A percentile compares a stretch with the other conserved stretches of the same genome.
phyloP scores from a whole-genome alignment of 1,140 invertebrate genomes.

The Rhopalosiphum padi region DNA sequence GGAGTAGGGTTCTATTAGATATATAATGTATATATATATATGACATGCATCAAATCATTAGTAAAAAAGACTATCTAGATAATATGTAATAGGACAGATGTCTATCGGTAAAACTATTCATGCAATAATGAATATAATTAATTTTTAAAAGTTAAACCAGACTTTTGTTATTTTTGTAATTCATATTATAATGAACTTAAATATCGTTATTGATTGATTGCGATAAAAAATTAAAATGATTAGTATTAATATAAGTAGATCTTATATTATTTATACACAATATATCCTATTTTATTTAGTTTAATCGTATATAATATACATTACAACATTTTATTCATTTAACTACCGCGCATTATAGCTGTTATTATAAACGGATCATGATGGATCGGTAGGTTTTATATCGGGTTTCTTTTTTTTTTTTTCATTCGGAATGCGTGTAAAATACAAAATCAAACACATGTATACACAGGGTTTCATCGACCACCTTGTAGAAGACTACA shows the following conservation, averaged over 20 bases:
- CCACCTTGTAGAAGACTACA: neutral
- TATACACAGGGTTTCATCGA: neutral
- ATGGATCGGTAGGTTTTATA: constrained; percentile 8
- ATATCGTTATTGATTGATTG: neutral
- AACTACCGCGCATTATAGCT: neutral
- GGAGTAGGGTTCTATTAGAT: neutral
- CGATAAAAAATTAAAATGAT: neutral
- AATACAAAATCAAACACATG: neutral
- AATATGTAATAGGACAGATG: neutral
- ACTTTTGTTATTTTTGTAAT: neutral
- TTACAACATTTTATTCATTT: neutral
- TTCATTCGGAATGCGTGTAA: neutral
- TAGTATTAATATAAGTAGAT: neutral
- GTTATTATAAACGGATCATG: constrained; percentile 3
- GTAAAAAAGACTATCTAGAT: too few relatives aligned
- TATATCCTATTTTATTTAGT: neutral
- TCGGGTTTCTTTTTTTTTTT: neutral
- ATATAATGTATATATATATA: neutral
- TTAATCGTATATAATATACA: neutral
- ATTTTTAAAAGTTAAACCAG: neutral
- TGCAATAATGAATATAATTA: neutral
- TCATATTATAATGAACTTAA: neutral
- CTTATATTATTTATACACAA: too few relatives aligned
- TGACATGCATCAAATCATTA: too few relatives aligned
- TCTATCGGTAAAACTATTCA: neutral